phyloP scores from a whole-genome alignment of 2,113 vertebrate genomes.

The Sialia sialis region DNA sequence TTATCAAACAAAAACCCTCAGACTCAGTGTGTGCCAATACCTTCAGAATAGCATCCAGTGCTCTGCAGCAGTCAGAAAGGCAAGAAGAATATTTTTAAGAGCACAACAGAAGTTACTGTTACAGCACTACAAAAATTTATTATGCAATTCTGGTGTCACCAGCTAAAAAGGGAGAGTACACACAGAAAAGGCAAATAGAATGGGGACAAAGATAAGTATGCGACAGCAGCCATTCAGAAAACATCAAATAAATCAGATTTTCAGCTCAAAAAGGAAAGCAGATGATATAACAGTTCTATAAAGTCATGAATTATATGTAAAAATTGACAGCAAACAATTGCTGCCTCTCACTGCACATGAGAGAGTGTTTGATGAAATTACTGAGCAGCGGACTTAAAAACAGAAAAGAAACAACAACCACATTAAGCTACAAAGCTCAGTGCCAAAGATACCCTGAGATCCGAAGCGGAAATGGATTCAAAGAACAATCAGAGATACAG shows the following conservation, averaged over 20 bases:
- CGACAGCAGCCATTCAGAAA: background rate
- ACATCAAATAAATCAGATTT: background rate
- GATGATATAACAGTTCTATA: background rate
- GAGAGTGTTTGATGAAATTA: background rate
- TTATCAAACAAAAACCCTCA: background rate
- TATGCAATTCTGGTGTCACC: background rate
- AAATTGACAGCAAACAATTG: background rate
- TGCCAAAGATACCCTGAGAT: background rate
- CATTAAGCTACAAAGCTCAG: background rate
- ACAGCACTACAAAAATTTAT: background rate
- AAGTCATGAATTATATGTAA: background rate
- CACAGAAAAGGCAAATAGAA: background rate
- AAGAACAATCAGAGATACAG: background rate
- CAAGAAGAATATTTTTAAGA: background rate
- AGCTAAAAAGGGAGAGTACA: background rate
- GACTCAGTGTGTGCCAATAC: background rate
- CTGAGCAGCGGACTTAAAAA: background rate
- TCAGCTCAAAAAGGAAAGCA: background rate
- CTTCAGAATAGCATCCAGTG: background rate
- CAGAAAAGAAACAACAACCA: background rate
- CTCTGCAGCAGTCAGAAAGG: background rate
- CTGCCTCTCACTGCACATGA: background rate
- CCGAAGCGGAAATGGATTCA: background rate
- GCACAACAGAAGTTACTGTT: background rate
- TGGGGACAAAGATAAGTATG: background rate